A percentile compares a stretch with the other conserved stretches of the same genome.
phyloP scores from a whole-genome alignment of 2,888 invertebrate genomes.

The Leptinotarsa juncta region DNA sequence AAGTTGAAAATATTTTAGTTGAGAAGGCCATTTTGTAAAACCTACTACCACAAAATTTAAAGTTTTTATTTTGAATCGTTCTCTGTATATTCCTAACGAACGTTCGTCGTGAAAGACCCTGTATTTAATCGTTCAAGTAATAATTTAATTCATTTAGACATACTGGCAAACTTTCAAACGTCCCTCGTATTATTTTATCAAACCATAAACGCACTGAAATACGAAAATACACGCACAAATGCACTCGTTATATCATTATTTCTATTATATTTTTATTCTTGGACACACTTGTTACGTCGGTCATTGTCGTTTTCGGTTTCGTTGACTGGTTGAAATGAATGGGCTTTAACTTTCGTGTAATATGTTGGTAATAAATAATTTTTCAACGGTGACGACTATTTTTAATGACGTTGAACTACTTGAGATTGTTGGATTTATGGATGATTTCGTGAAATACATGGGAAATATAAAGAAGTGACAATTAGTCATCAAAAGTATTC shows the following conservation, averaged over 20 bases:
- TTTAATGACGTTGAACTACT: conserved; percentile 34
- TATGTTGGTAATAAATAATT: conserved; percentile 43
- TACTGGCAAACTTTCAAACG: background rate
- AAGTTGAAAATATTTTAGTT: too few species aligned
- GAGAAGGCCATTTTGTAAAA: too few species aligned
- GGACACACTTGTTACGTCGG: conserved; percentile 47
- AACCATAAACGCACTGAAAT: conserved; percentile 17
- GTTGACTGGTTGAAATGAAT: conserved; percentile 43
- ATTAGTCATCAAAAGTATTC: background rate
- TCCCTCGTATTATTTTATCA: background rate
- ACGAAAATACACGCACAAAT: conserved; percentile 40
- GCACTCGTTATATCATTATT: conserved; percentile 48
- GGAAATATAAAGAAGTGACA: conserved; percentile 18
- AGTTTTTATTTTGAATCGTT: too few species aligned
- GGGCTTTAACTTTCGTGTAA: conserved; percentile 43
- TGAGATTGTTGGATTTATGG: conserved; percentile 24
- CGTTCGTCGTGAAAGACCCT: too few species aligned
- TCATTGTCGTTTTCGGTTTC: conserved; percentile 46
- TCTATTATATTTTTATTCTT: conserved; percentile 48
- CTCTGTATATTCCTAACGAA: too few species aligned
- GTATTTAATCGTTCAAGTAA: too few species aligned
- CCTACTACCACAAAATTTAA: too few species aligned
- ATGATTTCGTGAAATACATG: conserved; percentile 20
- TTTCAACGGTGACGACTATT: conserved; percentile 43
- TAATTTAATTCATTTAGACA: too few species aligned